Conservation (phyloP, 2,888 invertebrate genomes). For the Amphipoea lucens region DNA sequence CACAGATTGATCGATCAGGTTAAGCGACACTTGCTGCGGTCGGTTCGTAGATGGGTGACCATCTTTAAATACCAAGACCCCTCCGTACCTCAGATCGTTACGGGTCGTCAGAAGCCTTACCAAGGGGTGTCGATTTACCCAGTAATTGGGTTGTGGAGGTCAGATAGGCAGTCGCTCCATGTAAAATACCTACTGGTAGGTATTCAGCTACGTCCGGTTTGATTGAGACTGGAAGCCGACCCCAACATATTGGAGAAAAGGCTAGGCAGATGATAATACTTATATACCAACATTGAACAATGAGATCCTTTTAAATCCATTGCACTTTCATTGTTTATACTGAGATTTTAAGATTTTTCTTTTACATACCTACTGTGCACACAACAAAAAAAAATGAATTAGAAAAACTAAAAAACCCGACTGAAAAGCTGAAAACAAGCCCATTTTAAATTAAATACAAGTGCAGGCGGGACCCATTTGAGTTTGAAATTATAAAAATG, state of each 20-base stretch:
- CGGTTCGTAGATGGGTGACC: background rate
- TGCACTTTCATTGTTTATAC: conserved; percentile 1
- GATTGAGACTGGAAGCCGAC: too few species aligned
- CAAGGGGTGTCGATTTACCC: too few species aligned
- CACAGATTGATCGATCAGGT: too few species aligned
- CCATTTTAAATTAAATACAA: too few species aligned
- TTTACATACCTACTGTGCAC: background rate
- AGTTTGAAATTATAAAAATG: too few species aligned
- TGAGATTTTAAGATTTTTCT: background rate
- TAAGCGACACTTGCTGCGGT: too few species aligned
- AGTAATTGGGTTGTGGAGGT: too few species aligned
- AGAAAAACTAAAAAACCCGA: too few species aligned
- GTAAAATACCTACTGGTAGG: background rate
- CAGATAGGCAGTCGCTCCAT: background rate
- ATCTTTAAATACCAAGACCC: background rate
- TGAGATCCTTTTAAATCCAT: background rate
- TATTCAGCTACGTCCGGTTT: background rate
- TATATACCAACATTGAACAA: conserved; percentile 5
- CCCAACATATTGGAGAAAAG: background rate
- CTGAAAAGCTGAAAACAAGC: too few species aligned
- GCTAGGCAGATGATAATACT: background rate
- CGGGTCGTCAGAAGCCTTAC: too few species aligned
- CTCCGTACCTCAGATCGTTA: background rate
- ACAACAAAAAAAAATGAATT: background rate
- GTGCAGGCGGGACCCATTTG: too few species aligned